Base-by-base conservation (phyloP, 2,797 vertebrate genomes). In the Leontocebus nigricollis region DNA sequence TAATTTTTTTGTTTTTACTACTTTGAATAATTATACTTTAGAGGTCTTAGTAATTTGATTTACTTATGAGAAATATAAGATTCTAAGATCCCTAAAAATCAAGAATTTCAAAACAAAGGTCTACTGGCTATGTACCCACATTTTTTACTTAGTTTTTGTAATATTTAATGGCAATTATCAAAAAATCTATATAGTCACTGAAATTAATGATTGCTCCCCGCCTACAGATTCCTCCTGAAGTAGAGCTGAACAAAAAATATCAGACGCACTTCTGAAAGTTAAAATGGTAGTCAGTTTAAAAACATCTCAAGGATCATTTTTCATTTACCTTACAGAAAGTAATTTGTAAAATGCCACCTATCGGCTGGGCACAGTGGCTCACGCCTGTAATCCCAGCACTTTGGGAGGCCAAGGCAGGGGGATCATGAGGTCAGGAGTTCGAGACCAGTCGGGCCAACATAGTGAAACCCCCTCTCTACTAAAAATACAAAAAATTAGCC, bases 1-100 rank as follows among this genome's bases (percentile, higher is more conserved):
- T 76, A 93, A 89, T 39, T 81, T 44, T 91, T 96, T 94, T 85
- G n/a, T 61, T 87, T 96, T 94, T 89, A 97, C 39, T 95, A 84
- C n/a, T 93, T 93, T 86, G 44, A 94, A 89, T 97, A 91, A 93
- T 61, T 94, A 50, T 22, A 57, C 73, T 93, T 87, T 80, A 77
- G 83, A 92, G n/a, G 22, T 48, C 57, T 94, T 67, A 70, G 41
- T 27, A 19, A 17, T 36, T 84, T 73, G 72, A 82, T 86, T 88
- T 95, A 33, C 33, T 79, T 88, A 86, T 46, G 48, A 82, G 27
- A 13, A 93, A 75, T 92, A 59, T 81, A 88, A 85, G 12, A 84
- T 22, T 3, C 2, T 75, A 95, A 96, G 9, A 48, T 82, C 50
- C 20, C 64, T 86, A 33, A 88, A 96, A 86, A 77, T 72, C 4